Evolutionary conservation across 64 coral and sea anemone species (phyloP).

Genomic region (Stylophora pistillata): DNA sequence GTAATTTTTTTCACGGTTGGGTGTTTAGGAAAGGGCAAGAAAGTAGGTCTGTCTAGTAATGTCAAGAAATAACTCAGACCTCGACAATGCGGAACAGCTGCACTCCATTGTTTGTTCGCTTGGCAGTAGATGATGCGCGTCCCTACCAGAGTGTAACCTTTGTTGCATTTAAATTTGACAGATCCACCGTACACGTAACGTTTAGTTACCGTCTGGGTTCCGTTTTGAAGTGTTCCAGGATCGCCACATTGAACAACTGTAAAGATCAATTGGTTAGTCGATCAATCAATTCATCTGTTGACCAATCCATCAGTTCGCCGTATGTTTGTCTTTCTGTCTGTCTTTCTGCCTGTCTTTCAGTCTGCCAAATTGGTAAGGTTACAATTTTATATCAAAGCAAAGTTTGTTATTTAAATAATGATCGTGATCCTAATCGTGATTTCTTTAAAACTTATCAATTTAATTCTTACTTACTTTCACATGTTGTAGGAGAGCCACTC

Average conservation of each 20-base stretch:
- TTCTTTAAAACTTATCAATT: background rate
- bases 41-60: background rate
- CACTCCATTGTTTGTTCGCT: slow-evolving; percentile 4
- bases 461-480: slow-evolving; percentile 37
- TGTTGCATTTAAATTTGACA: slow-evolving; percentile 43
- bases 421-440: no score
- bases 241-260: slow-evolving; percentile 36
- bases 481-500: slow-evolving; percentile 35
- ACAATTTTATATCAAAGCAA: no score
- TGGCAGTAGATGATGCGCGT: background rate
- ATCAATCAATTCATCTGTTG: no score
- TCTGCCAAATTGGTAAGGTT: no score
- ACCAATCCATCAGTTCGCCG: no score
- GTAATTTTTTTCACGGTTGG: no score
- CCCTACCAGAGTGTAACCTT: slow-evolving; percentile 30
- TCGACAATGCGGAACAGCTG: background rate
- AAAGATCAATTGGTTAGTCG: background rate
- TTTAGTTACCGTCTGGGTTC: background rate
- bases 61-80: background rate
- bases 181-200: slow-evolving; percentile 33
- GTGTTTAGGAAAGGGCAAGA: background rate
- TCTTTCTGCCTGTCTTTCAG: no score
- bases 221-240: slow-evolving; percentile 20
- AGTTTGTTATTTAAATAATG: no score
- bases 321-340: no score